A percentile compares a stretch with the other conserved stretches of the same genome.
phyloP scores from a whole-genome alignment of 2,888 invertebrate species.

The Pollenia angustigena region DNA sequence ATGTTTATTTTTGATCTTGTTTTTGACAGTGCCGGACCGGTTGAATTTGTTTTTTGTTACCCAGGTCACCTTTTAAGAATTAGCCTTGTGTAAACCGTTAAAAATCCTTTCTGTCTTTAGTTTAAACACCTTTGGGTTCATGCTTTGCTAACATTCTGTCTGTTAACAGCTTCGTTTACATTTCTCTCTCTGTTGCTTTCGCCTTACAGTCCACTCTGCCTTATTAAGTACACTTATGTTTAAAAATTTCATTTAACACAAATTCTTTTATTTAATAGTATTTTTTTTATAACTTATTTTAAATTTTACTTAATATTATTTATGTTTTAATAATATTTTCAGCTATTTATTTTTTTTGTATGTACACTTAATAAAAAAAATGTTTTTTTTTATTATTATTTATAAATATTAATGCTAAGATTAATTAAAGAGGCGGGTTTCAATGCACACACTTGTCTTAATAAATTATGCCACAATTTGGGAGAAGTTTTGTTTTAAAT shows the following conservation, averaged over 20 bases:
- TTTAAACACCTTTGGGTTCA: not conserved
- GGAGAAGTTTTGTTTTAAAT: not conserved
- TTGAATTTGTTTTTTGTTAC: not conserved
- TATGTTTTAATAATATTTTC: slow-evolving; percentile 47
- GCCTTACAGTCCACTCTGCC: not conserved
- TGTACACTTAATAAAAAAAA: slow-evolving; percentile 62
- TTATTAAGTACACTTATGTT: slow-evolving; percentile 24
- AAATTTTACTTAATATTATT: slow-evolving; percentile 56
- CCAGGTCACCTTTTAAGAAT: no score
- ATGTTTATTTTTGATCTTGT: no score
- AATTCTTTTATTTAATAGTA: slow-evolving; percentile 49
- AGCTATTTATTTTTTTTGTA: slow-evolving; percentile 20
- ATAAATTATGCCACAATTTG: slow-evolving; percentile 12
- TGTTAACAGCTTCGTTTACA: no score
- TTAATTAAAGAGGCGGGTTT: slow-evolving; percentile 69
- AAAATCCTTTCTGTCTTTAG: not conserved
- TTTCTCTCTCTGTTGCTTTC: not conserved
- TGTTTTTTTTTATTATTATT: slow-evolving; percentile 4
- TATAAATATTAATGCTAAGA: slow-evolving; percentile 65
- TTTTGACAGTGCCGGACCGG: no score
- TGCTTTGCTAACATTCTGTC: not conserved
- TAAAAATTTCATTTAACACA: slow-evolving; percentile 54
- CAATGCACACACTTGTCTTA: slow-evolving; percentile 49
- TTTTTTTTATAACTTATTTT: slow-evolving; percentile 55
- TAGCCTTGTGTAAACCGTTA: not conserved